Evolutionary conservation across 2,113 vertebrate genomes (phyloP), one percentile per base, ranked within the genome.

Genomic region (Platycercus adscitus): DNA sequence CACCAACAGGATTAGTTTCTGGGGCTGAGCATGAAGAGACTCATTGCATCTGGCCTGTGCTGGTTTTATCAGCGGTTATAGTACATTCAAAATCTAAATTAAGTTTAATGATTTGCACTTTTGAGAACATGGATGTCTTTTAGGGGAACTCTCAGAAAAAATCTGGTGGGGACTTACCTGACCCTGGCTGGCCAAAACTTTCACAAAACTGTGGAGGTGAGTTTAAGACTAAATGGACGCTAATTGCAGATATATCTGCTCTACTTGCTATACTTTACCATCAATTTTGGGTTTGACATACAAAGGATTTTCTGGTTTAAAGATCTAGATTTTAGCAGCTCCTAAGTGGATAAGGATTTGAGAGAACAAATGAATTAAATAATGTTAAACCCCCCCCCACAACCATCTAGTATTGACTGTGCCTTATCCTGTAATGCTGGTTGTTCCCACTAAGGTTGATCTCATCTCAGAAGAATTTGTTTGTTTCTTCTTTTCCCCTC

Each of bases 281-380:
- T 5, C 53, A 88, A 24, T 95, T 73, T 94, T 61, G 17, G 4
- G 91, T 97, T 93, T 93, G 76, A 83, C 47, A 76, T 66, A 31
- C 44, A 18, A 90, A 89, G 35, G 17, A 60, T 50, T 88, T 96
- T 97, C 79, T 60, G 6, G 58, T 93, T 94, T 81, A 80, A 88
- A 87, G 10, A 37, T 91, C 96, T 81, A 92, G 64, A 79, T 96
- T 94, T 97, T 80, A 88, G 49, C 46, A 89, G 23, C 29, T 86
- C 35, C 63, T 89, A 64, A 80, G 61, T 93, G n/a, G 55, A 58
- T 63, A 80, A 29, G 33, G 72, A 81, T 87, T 65, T 90, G 52
- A 93, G 79, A 89, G 60, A 96, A 76, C 31, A 80, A 60, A 84
- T 11, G 14, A 60, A 71, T 49, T 72, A 91, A 79, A 8, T 35